Evolutionary conservation across 30 jellyfish, hydroid and myxozoan species (phyloP).

Genomic region (Aurelia aurita complex sp. Pacific): DNA sequence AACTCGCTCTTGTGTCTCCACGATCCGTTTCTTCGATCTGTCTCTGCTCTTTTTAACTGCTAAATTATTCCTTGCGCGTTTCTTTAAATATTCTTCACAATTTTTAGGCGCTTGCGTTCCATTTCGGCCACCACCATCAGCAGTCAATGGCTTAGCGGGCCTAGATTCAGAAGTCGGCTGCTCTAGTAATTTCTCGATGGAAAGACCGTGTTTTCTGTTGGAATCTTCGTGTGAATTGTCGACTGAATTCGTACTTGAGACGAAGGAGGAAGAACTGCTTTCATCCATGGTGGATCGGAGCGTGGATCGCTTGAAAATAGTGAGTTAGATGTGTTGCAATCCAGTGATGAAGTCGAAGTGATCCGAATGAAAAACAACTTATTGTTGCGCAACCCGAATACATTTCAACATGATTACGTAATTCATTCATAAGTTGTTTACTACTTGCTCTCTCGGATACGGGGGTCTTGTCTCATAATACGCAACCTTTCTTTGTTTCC

Average conservation of each 20-base stretch:
- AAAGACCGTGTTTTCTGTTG: too few relatives aligned
- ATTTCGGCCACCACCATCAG: too few relatives aligned
- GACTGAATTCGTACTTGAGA: conserved; percentile 21
- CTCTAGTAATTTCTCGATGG: too few relatives aligned
- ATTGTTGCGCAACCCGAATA: conserved; percentile 69
- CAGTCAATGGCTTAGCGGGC: too few relatives aligned
- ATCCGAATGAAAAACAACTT: conserved; percentile 32
- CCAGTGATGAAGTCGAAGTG: neutral
- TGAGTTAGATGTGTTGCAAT: conserved; percentile 53
- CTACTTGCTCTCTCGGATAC: neutral
- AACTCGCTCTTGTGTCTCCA: conserved; percentile 92
- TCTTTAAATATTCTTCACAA: conserved; percentile 77
- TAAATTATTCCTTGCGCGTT: conserved; percentile 88
- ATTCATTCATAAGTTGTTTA: conserved; percentile 70
- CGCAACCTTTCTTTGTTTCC: too few relatives aligned
- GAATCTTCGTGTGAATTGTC: neutral
- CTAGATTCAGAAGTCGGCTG: too few relatives aligned
- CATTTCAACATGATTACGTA: conserved; percentile 45
- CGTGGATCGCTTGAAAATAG: neutral
- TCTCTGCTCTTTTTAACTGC: conserved; percentile 97
- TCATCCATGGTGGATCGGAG: conserved; percentile 9
- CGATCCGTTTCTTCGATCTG: conserved; percentile 84
- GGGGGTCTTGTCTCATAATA: conserved; percentile 7
- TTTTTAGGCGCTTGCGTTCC: neutral
- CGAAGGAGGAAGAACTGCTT: conserved; percentile 26